A percentile compares a stretch with the other conserved stretches of the same genome.
phyloP scores from a whole-genome alignment of 2,113 vertebrate genomes.

The Podarcis muralis region DNA sequence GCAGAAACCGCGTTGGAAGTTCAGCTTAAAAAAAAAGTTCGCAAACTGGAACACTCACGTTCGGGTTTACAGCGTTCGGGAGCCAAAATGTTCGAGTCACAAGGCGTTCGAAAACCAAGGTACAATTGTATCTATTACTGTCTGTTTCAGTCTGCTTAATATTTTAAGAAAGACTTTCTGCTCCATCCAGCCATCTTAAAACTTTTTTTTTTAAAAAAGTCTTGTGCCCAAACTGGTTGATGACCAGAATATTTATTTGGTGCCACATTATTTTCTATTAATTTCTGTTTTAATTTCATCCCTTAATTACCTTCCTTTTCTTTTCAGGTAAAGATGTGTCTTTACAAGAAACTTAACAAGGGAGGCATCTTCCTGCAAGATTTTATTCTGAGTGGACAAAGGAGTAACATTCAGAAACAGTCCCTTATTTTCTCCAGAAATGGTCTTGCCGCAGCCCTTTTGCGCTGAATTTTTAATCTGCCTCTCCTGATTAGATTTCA shows the following conservation, averaged over 20 bases:
- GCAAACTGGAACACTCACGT: too few species aligned
- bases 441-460: conserved; percentile 49
- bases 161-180: background rate
- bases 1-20: too few species aligned
- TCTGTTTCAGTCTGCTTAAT: background rate
- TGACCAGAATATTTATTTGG: background rate
- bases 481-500: conserved; percentile 64
- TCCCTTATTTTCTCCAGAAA: conserved; percentile 61
- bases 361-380: conserved; percentile 44
- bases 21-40: too few species aligned
- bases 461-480: conserved; percentile 64
- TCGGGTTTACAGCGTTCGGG: too few species aligned
- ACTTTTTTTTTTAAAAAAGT: background rate
- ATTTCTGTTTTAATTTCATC: conserved; percentile 43
- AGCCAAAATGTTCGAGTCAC: too few species aligned
- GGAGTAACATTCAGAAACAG: conserved; percentile 55
- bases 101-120: too few species aligned
- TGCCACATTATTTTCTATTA: conserved; percentile 1
- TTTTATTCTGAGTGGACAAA: conserved; percentile 57
- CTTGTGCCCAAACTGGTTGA: background rate
- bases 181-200: background rate
- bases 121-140: background rate
- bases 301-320: conserved; percentile 44
- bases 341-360: too few species aligned
- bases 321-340: background rate